Evolutionary conservation across 2,888 invertebrate species (phyloP), one percentile per base, ranked within the genome.

Genomic region (Meganola albula): DNA sequence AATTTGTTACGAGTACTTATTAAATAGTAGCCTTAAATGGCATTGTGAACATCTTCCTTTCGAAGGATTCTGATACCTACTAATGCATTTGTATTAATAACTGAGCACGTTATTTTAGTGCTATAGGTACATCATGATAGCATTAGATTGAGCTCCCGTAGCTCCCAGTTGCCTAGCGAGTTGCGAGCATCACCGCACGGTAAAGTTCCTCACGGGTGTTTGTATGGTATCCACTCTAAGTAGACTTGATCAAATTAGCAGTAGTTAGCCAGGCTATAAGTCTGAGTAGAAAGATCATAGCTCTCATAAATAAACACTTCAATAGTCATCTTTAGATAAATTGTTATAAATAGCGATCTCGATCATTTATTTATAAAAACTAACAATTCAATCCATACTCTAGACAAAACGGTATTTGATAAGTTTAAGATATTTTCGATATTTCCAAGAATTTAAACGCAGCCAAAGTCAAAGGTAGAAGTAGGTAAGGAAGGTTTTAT

Each of bases 131-230:
- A 63, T 60, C 59, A 60, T 68, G 62, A 70, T 74, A 74, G 68
- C 67, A 62, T 72, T 83, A 78, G 74, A 68, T 72, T 73, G 70
- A 74, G 76, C 69, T 70, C 72, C 74, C 51, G 61, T 80, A 79
- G 75, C 72, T 68, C 68, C 74, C 69, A 53, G 69, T 74, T 72
- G 65, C 63, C 58, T 79, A 73, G 71, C 74, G 62, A 74, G 64
- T 72, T 69, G 52, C 73, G 69, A 75, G 56, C 71, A 70, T 67
- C 82, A 80, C 64, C 69, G 84, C 83, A 84, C 84, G 84, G 82
- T 84, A 83, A 82, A 66, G 65, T 74, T 75, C 60, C 67, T 55
- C 53, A 66, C 58, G 54, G 71, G 48, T 65, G 54, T 68, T 62
- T 60, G 55, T 63, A 58, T 58, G 44, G 42, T 58, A 41, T 46